Evolutionary conservation across 2,113 vertebrate genomes (phyloP).

Genomic region (Cisticola juncidis): DNA sequence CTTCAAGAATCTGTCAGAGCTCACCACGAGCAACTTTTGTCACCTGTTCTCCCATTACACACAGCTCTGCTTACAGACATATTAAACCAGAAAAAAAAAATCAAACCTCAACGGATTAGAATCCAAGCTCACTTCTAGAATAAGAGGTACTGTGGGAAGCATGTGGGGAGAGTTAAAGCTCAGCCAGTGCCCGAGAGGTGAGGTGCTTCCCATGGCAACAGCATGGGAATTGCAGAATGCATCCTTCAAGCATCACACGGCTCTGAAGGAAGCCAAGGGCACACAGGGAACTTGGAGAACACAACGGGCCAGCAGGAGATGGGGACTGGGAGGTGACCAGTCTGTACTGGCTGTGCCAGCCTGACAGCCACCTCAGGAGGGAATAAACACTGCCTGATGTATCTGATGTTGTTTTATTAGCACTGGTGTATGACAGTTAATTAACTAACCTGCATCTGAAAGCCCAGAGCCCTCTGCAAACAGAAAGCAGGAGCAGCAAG

Average conservation of each 20-base stretch:
- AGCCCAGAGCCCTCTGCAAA: background rate
- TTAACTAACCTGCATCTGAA: background rate
- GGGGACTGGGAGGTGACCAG: background rate
- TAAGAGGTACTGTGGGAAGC: background rate
- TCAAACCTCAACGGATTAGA: background rate
- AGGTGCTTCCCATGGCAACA: background rate
- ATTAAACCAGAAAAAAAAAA: background rate
- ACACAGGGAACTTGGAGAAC: background rate
- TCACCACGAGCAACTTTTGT: background rate
- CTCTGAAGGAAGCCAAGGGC: background rate
- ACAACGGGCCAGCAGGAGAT: background rate
- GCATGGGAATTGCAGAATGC: background rate
- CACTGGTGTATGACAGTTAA: background rate
- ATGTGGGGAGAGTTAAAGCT: background rate
- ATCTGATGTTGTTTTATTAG: background rate
- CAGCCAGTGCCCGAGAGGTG: background rate
- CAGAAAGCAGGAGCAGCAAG: background rate
- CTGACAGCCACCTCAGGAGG: background rate
- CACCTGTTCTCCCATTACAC: background rate
- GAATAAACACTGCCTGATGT: background rate
- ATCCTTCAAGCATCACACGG: background rate
- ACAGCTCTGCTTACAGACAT: background rate
- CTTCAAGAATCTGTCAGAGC: background rate
- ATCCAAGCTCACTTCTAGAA: background rate
- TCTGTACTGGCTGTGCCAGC: background rate